Evolutionary conservation across 2,797 vertebrate genomes (phyloP).

Genomic region (Poeciliopsis infans): DNA sequence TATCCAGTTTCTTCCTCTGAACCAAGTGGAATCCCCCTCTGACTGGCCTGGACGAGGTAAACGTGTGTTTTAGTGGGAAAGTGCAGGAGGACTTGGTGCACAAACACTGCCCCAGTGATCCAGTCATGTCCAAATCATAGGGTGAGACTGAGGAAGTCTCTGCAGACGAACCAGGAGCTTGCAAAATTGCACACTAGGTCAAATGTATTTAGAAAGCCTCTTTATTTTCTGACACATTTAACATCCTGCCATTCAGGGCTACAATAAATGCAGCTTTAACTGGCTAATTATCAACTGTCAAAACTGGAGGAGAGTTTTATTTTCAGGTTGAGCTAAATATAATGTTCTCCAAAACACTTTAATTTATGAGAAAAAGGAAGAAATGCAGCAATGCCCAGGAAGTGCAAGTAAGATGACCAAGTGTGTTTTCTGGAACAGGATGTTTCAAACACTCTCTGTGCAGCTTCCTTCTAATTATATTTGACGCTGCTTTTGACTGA

Average conservation of each 20-base stretch:
- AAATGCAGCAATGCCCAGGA: not conserved
- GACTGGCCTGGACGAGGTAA: slow-evolving; percentile 49
- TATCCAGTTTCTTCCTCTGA: slow-evolving; percentile 61
- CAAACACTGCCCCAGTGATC: slow-evolving; percentile 41
- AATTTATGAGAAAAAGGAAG: slow-evolving; percentile 21
- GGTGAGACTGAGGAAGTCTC: slow-evolving; percentile 21
- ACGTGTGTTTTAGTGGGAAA: slow-evolving; percentile 49
- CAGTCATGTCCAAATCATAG: slow-evolving; percentile 27
- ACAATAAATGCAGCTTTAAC: slow-evolving; percentile 27
- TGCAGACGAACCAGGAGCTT: slow-evolving; percentile 6
- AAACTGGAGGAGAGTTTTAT: slow-evolving; percentile 8
- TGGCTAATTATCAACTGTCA: slow-evolving; percentile 32
- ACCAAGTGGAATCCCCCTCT: slow-evolving; percentile 58
- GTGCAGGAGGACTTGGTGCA: slow-evolving; percentile 37
- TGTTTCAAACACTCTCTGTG: not conserved
- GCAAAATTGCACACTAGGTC: slow-evolving; percentile 30
- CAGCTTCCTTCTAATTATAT: not conserved
- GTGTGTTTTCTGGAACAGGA: not conserved
- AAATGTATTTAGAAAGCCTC: slow-evolving; percentile 17
- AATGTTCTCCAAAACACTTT: slow-evolving; percentile 9
- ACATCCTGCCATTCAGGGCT: slow-evolving; percentile 1
- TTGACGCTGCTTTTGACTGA: not conserved
- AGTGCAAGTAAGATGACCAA: slow-evolving; percentile 1
- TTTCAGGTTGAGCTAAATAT: slow-evolving; percentile 25
- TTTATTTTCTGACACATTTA: slow-evolving; percentile 9